Percentiles rank a stretch among this genome's conserved stretches.
Conservation (phyloP, 2,113 vertebrate species). For the Butorides virescens region DNA sequence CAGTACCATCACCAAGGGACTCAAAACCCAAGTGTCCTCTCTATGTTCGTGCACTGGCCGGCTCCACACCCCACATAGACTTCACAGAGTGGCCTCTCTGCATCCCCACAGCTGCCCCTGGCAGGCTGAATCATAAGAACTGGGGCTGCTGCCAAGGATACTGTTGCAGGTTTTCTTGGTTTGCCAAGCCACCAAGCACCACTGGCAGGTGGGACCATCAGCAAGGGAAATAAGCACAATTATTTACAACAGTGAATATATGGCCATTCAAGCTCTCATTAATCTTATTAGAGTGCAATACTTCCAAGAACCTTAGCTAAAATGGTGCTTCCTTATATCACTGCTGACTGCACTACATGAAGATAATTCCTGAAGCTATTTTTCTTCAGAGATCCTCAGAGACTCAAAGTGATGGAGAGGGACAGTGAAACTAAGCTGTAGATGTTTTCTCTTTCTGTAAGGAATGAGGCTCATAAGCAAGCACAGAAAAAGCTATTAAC, state of each 20-base stretch:
- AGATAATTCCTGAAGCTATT: background rate
- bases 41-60: accelerated
- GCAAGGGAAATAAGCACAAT: background rate
- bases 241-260: background rate
- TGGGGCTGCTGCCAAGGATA: background rate
- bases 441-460: background rate
- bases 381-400: background rate
- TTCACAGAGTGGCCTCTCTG: accelerated
- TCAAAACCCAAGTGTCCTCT: background rate
- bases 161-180: background rate
- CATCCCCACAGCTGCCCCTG: background rate
- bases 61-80: background rate
- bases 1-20: background rate
- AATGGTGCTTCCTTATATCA: background rate
- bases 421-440: background rate
- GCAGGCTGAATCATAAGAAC: background rate
- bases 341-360: background rate
- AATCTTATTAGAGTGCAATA: background rate
- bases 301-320: background rate
- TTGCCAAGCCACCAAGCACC: background rate
- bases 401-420: background rate
- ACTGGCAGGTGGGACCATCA: background rate
- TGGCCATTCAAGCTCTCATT: background rate
- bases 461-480: background rate
- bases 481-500: background rate